These are phyloP conservation scores for Lamprologus speciosus DNA, from an alignment of 2,113 vertebrate genomes.

Conservation along the genomic window DNA sequence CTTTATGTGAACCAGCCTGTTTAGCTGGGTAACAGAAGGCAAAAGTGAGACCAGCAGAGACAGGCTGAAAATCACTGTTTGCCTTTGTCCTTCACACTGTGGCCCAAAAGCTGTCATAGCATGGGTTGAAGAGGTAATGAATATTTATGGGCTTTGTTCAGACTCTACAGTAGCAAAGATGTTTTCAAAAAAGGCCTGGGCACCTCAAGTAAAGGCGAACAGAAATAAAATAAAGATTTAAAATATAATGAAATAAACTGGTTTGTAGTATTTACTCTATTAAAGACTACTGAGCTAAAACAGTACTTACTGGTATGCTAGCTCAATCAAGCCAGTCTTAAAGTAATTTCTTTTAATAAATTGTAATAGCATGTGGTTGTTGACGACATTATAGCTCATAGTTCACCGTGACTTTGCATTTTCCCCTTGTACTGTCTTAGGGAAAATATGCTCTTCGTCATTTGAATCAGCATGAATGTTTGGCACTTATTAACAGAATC, in stretches of 20 bases:
- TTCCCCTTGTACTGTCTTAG: background rate
- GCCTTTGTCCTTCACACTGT: constrained; percentile 13
- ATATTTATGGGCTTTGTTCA: background rate
- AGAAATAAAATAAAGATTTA: background rate
- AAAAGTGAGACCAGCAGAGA: background rate
- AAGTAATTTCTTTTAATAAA: background rate
- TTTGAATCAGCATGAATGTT: background rate
- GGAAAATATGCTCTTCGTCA: background rate
- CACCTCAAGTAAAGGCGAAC: background rate
- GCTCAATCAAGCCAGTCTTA: background rate
- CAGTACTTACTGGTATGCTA: background rate
- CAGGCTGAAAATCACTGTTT: background rate
- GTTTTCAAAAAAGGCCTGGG: background rate
- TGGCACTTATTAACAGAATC: background rate
- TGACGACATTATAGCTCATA: background rate
- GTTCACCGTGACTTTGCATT: background rate
- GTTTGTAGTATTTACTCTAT: background rate
- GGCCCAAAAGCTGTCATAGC: background rate
- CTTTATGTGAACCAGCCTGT: background rate
- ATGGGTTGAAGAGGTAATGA: background rate
- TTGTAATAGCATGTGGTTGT: background rate
- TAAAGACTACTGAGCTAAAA: background rate
- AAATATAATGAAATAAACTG: background rate
- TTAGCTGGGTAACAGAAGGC: background rate
- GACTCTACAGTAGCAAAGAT: background rate